phyloP scores from a whole-genome alignment of 2,888 invertebrate species.

The Heliconius ismenius region DNA sequence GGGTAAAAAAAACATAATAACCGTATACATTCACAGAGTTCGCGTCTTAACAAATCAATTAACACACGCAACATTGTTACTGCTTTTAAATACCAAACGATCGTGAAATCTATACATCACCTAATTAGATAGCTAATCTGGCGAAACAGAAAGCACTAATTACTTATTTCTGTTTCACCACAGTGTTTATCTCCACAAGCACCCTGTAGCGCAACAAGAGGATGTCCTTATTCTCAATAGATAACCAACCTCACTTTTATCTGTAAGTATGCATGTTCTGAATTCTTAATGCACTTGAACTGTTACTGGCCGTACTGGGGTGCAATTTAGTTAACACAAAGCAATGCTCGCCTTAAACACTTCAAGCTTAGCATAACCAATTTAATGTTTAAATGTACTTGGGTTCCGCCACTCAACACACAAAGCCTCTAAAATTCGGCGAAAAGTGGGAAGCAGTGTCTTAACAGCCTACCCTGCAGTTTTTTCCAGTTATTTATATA shows the following conservation, averaged over 20 bases:
- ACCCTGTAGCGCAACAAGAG: constrained; percentile 10
- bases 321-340: too few species aligned
- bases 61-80: constrained; percentile 41
- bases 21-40: constrained; percentile 31
- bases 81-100: constrained; percentile 44
- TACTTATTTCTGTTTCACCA: too few species aligned
- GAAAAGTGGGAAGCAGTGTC: too few species aligned
- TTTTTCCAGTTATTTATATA: too few species aligned
- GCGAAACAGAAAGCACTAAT: constrained; percentile 33
- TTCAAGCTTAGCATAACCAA: too few species aligned
- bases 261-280: too few species aligned
- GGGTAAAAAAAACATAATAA: background rate
- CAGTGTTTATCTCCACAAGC: constrained; percentile 14
- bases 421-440: background rate
- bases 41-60: constrained; percentile 47
- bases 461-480: too few species aligned
- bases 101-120: constrained; percentile 59
- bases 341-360: too few species aligned
- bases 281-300: background rate
- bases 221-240: constrained; percentile 10
- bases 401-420: background rate
- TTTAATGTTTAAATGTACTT: too few species aligned
- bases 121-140: constrained; percentile 69
- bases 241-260: constrained; percentile 15
- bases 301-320: background rate